phyloP scores from a whole-genome alignment of 2,888 invertebrate genomes.

The Caenorhabditis uteleia region DNA sequence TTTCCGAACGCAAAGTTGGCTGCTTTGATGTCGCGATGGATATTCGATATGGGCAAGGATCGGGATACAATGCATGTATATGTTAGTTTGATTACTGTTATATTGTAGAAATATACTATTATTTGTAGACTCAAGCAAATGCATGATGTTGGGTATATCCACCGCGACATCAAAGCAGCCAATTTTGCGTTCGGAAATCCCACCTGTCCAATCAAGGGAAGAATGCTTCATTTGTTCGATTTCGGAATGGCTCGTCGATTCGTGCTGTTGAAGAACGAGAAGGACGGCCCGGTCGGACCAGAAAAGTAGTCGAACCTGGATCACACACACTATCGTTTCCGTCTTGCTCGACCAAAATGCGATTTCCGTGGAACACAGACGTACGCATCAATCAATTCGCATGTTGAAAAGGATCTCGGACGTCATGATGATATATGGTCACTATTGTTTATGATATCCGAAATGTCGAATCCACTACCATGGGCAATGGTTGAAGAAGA shows the following conservation, averaged over 20 bases:
- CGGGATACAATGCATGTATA: too few species aligned
- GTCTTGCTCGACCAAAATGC: conserved; percentile 14
- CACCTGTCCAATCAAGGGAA: background rate
- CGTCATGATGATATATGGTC: too few species aligned
- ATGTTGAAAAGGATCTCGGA: conserved; percentile 10
- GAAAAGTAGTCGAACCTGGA: too few species aligned
- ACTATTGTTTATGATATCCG: too few species aligned
- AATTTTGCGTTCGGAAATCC: conserved; percentile 35
- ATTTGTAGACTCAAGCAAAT: conserved; percentile 44
- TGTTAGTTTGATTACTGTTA: too few species aligned
- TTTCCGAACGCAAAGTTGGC: conserved; percentile 35
- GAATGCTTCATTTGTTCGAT: conserved; percentile 20
- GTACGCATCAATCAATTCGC: conserved; percentile 37
- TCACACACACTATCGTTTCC: conserved; percentile 7
- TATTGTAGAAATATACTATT: too few species aligned
- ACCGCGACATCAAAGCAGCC: conserved; percentile 44
- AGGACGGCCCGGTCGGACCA: too few species aligned
- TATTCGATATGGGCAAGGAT: too few species aligned
- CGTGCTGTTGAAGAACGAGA: background rate
- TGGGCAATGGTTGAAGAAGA: too few species aligned
- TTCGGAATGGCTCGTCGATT: conserved; percentile 21
- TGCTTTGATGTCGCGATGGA: conserved; percentile 48
- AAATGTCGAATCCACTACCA: too few species aligned
- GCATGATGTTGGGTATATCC: conserved; percentile 47
- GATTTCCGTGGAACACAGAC: conserved; percentile 31